A percentile compares a stretch with the other conserved stretches of the same genome.
These are phyloP conservation scores for Manis pentadactyla DNA, from an alignment of 2,797 vertebrate species.

Conservation along the genomic window DNA sequence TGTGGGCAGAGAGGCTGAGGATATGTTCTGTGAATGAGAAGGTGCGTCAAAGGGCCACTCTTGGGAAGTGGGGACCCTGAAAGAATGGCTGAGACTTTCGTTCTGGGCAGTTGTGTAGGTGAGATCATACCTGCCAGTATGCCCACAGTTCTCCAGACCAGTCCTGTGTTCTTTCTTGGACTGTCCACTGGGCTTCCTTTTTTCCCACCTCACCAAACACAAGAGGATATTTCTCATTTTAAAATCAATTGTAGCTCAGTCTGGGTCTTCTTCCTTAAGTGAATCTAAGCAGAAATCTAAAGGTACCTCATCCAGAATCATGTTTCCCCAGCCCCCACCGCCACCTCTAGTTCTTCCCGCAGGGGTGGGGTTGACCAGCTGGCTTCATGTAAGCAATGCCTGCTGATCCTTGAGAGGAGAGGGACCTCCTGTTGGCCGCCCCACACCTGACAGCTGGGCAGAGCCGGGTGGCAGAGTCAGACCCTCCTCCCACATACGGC, in stretches of 20 bases:
- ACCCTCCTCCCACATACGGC: not conserved
- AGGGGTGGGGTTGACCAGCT: conserved; percentile 54
- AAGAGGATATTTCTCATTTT: not conserved
- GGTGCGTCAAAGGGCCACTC: not conserved
- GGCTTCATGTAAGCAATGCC: not conserved
- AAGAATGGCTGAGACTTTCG: not conserved
- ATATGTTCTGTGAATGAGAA: not conserved
- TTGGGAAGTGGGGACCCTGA: not conserved
- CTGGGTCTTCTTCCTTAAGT: not conserved
- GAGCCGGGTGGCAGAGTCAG: conserved; percentile 21
- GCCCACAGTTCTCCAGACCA: not conserved
- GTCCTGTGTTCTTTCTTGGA: not conserved
- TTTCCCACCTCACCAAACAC: not conserved
- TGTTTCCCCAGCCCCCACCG: not conserved
- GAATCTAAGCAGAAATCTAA: not conserved
- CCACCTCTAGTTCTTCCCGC: not conserved
- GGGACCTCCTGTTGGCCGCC: conserved; percentile 18
- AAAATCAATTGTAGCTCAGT: not conserved
- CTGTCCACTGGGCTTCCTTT: not conserved
- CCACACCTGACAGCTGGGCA: conserved; percentile 64
- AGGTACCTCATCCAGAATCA: not conserved
- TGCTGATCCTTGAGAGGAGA: not conserved
- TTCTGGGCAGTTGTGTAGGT: not conserved
- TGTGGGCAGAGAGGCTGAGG: not conserved
- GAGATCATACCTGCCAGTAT: not conserved